Evolutionary conservation across 2,113 vertebrate genomes (phyloP).

Genomic region (Noturus placidus): DNA sequence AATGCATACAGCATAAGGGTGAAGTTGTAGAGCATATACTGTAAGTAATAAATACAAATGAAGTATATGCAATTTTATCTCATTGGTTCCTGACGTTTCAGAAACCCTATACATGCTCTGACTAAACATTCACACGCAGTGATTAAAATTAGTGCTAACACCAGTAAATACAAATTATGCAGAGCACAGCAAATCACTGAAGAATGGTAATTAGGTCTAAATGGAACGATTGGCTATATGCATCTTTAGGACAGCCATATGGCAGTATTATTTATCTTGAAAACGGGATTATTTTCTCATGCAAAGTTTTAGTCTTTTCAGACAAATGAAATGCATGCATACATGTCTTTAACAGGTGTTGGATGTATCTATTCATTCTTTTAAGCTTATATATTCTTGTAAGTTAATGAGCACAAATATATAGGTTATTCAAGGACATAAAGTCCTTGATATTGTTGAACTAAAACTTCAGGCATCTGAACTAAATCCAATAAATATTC

Average conservation of each 20-base stretch:
- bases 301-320: not conserved
- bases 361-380: not conserved
- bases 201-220: not conserved
- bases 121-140: not conserved
- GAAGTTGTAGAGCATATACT: not conserved
- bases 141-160: not conserved
- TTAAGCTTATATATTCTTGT: not conserved
- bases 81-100: not conserved
- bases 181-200: constrained; percentile 11
- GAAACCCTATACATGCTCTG: no score
- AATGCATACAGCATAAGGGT: no score
- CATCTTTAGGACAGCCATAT: not conserved
- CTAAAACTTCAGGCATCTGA: not conserved
- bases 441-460: not conserved
- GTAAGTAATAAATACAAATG: not conserved
- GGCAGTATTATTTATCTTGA: not conserved
- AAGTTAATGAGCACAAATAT: not conserved
- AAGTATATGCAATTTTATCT: not conserved
- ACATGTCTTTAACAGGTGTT: not conserved
- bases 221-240: constrained; percentile 1
- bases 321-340: not conserved
- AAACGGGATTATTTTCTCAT: not conserved
- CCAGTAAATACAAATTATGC: not conserved
- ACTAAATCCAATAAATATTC: not conserved
- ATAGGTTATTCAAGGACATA: no score